Percentiles rank a stretch among this genome's conserved stretches.
Evolutionary conservation across 2,113 vertebrate species (phyloP).

Genomic region (Pachycephala philippinensis): DNA sequence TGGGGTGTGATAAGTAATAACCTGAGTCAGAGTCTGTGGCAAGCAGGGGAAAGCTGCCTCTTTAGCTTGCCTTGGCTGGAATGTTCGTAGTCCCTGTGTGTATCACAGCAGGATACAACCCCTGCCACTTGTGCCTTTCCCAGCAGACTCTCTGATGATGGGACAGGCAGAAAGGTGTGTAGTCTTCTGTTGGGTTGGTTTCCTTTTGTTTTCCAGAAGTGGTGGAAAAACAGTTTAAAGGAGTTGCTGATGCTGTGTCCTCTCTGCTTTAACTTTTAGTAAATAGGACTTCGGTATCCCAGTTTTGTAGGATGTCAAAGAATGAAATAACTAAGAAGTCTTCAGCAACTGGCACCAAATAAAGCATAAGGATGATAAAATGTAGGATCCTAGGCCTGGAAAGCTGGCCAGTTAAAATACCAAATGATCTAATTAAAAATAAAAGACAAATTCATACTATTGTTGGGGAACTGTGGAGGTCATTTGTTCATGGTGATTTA

Average conservation of each 20-base stretch:
- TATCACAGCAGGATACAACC: neutral
- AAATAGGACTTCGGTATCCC: neutral
- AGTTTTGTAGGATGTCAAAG: neutral
- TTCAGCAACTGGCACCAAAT: neutral
- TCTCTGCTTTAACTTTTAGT: neutral
- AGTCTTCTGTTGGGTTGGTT: neutral
- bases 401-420: neutral
- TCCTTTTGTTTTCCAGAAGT: neutral
- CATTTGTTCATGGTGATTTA: neutral
- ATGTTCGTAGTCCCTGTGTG: neutral
- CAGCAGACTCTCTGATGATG: neutral
- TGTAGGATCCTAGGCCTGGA: neutral
- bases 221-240: neutral
- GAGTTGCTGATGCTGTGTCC: neutral
- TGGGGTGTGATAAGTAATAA: neutral
- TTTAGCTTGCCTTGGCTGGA: neutral
- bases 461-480: neutral
- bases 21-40: neutral
- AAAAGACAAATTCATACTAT: neutral
- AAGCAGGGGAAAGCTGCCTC: neutral
- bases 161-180: neutral
- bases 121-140: neutral
- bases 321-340: neutral
- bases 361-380: neutral
- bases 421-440: neutral